phyloP scores from a whole-genome alignment of 2,113 vertebrate genomes.

The Desmodus rotundus region DNA sequence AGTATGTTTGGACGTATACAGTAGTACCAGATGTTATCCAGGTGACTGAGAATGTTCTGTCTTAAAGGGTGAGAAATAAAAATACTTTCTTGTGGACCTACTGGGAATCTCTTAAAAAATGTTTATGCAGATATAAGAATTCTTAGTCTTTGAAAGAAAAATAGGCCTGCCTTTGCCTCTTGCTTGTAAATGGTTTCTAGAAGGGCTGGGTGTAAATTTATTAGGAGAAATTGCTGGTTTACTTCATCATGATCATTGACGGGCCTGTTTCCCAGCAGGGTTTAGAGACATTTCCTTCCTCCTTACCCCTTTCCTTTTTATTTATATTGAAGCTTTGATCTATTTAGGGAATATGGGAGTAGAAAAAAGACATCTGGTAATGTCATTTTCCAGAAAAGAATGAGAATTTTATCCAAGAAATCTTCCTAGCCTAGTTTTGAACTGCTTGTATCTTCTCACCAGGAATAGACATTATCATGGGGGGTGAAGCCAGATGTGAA shows the following conservation, averaged over 20 bases:
- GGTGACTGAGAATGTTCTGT: background rate
- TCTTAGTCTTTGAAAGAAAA: constrained; percentile 33
- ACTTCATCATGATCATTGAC: constrained; percentile 20
- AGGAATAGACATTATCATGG: background rate
- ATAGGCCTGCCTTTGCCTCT: background rate
- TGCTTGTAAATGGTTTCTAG: constrained; percentile 31
- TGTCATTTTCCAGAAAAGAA: constrained; percentile 41
- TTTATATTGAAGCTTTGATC: constrained; percentile 29
- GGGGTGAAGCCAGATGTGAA: background rate
- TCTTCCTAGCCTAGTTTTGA: constrained; percentile 42
- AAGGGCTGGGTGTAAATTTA: background rate
- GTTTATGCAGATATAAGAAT: background rate
- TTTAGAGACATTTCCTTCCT: background rate
- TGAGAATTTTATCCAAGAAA: constrained; percentile 32
- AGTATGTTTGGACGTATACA: background rate
- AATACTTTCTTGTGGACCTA: background rate
- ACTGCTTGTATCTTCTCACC: background rate
- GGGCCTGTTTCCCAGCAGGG: constrained; percentile 9
- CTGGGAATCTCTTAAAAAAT: constrained; percentile 24
- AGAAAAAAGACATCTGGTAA: constrained; percentile 50
- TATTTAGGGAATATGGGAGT: background rate
- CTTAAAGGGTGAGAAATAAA: constrained; percentile 12
- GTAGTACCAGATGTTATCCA: background rate
- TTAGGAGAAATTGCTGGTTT: constrained; percentile 34
- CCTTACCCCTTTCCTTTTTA: background rate